Evolutionary conservation across 2,113 vertebrate species (phyloP).

Genomic region (Leptobrachium leishanense): DNA sequence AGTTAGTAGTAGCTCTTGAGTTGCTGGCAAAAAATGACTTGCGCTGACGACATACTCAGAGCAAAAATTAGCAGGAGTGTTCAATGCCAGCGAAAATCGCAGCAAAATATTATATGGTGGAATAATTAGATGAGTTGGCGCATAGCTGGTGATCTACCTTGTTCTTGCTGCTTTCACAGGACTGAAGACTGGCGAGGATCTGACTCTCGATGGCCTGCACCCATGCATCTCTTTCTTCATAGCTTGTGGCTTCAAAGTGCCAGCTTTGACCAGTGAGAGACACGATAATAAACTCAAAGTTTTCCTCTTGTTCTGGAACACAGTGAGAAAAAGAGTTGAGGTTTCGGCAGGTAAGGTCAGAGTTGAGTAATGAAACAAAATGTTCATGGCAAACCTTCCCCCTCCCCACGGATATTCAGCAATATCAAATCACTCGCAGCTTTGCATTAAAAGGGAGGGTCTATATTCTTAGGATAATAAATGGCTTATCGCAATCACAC

Average conservation of each 20-base stretch:
- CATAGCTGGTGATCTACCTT: conserved; percentile 71
- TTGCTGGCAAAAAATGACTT: no score
- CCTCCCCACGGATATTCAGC: background rate
- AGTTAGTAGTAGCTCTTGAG: no score
- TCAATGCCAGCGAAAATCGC: no score
- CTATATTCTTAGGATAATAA: background rate
- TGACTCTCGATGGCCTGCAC: conserved; percentile 96
- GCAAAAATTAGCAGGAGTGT: no score
- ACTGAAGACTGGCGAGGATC: conserved; percentile 94
- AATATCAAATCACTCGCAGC: background rate
- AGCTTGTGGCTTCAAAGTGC: conserved; percentile 94
- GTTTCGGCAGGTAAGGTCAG: background rate
- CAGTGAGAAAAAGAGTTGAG: conserved; percentile 39
- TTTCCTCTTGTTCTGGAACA: conserved; percentile 92
- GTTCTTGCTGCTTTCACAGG: conserved; percentile 97
- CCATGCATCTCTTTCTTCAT: conserved; percentile 94
- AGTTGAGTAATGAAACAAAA: background rate
- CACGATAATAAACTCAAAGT: conserved; percentile 96
- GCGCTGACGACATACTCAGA: no score
- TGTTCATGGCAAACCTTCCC: background rate
- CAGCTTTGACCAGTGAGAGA: conserved; percentile 95
- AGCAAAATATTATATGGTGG: no score
- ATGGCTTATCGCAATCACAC: background rate
- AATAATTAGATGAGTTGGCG: background rate
- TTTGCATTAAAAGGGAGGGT: background rate